phyloP scores from a whole-genome alignment of 2,888 invertebrate species.

The Allophyes oxyacanthae region DNA sequence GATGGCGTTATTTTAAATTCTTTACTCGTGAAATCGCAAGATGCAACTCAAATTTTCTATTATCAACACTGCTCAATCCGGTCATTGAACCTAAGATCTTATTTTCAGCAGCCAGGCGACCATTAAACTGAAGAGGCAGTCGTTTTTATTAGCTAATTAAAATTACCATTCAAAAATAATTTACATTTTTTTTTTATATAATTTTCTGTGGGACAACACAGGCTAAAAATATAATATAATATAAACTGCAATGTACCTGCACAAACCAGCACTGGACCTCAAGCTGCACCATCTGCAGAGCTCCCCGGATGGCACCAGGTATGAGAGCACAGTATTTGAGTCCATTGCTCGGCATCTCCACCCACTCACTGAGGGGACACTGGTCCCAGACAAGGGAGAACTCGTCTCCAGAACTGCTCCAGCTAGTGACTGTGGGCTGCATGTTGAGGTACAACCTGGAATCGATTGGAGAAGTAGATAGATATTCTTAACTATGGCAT shows the following conservation, averaged over 20 bases:
- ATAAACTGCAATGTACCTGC: constrained; percentile 80
- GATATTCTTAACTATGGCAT: too few relatives aligned
- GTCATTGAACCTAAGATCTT: too few relatives aligned
- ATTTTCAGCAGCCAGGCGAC: too few relatives aligned
- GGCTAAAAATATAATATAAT: too few relatives aligned
- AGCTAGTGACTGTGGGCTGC: constrained; percentile 97
- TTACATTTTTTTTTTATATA: too few relatives aligned
- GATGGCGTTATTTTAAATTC: constrained; percentile 9
- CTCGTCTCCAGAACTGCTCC: constrained; percentile 98
- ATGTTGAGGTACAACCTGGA: constrained; percentile 95
- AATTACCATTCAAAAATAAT: too few relatives aligned
- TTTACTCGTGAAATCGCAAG: too few relatives aligned
- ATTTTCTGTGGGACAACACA: too few relatives aligned
- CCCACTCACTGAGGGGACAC: constrained; percentile 99
- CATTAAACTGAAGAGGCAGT: too few relatives aligned
- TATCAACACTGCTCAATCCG: too few relatives aligned
- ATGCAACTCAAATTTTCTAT: too few relatives aligned
- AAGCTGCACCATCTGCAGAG: constrained; percentile 99
- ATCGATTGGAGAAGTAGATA: constrained; percentile 27
- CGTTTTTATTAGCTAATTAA: too few relatives aligned
- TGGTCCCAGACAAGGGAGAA: constrained; percentile 98
- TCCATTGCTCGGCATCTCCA: constrained; percentile 96
- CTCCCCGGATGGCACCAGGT: constrained; percentile 97
- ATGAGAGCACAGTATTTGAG: constrained; percentile 98
- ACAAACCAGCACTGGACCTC: constrained; percentile 98